A percentile compares a stretch with the other conserved stretches of the same genome.
Conservation (phyloP, 2,888 invertebrate species). For the Eulithis prunata region DNA sequence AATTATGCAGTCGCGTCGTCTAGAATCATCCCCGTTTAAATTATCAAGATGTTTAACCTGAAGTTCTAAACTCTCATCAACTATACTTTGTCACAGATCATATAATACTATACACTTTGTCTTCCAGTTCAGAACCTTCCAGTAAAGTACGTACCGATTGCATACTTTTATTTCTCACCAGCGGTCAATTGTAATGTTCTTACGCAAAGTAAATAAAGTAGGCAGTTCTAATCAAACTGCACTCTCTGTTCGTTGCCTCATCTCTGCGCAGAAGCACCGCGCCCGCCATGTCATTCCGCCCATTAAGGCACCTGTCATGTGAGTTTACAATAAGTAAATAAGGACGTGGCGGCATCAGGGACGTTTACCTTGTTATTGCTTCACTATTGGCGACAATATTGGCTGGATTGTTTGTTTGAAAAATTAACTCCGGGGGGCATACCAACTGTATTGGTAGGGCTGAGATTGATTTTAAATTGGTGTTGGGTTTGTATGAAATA, state of each 20-base stretch:
- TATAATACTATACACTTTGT: no score
- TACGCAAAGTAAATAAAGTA: not conserved
- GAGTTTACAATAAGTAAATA: conserved; percentile 85
- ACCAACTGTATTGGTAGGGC: conserved; percentile 33
- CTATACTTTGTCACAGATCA: no score
- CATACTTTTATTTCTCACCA: no score
- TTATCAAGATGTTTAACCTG: no score
- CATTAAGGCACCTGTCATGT: conserved; percentile 84
- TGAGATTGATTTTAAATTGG: conserved; percentile 29
- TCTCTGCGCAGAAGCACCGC: conserved; percentile 56
- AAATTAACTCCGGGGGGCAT: conserved; percentile 59
- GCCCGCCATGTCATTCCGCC: conserved; percentile 81
- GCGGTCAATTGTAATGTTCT: no score
- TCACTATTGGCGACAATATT: conserved; percentile 73
- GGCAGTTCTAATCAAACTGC: not conserved
- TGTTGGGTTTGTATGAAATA: conserved; percentile 1
- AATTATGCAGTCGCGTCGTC: no score
- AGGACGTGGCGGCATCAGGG: conserved; percentile 65
- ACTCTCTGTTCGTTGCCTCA: conserved; percentile 2
- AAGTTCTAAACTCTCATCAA: no score
- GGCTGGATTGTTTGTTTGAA: conserved; percentile 69
- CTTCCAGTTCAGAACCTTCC: no score
- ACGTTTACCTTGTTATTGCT: conserved; percentile 75
- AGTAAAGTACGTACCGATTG: no score
- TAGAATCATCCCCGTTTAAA: no score